Evolutionary conservation across 2,113 vertebrate species (phyloP).

Genomic region (Chrysemys picta): DNA sequence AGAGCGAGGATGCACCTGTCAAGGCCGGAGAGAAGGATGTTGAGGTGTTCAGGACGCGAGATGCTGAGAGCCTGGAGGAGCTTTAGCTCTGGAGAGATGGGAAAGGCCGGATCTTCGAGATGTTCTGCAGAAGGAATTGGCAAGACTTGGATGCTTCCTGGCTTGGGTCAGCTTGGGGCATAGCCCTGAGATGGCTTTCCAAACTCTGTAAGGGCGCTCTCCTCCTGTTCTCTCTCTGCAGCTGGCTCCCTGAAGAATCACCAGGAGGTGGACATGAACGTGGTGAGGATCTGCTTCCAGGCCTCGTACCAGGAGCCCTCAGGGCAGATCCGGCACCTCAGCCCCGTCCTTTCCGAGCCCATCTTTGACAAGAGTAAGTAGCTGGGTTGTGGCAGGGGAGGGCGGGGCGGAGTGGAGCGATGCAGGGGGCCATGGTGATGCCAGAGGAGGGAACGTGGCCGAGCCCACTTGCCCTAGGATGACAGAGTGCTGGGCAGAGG

Average conservation of each 20-base stretch:
- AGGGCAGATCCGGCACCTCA: conserved; percentile 78
- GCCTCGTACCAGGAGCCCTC: conserved; percentile 84
- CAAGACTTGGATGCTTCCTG: too few species aligned
- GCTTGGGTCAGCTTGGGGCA: not conserved
- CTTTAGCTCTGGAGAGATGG: not conserved
- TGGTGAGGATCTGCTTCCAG: conserved; percentile 93
- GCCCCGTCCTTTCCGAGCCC: conserved; percentile 89
- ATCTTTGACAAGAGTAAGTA: conserved; percentile 94
- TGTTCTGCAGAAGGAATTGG: not conserved
- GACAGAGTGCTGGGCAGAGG: not conserved
- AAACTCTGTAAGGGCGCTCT: not conserved
- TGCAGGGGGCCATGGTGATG: not conserved
- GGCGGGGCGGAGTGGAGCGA: not conserved
- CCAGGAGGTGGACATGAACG: conserved; percentile 96
- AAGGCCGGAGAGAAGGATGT: not conserved
- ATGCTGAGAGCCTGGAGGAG: not conserved
- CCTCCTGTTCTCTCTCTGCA: conserved; percentile 22
- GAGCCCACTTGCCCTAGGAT: not conserved
- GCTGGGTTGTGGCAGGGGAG: not conserved
- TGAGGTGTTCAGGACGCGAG: too few species aligned
- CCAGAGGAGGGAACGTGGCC: not conserved
- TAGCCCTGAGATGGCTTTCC: too few species aligned
- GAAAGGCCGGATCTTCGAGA: not conserved
- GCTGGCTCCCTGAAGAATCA: conserved; percentile 91
- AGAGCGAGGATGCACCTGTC: not conserved